Percentiles rank a stretch among this genome's conserved stretches.
These are phyloP conservation scores for Holothuria glaberrima DNA, from an alignment of 35 echinoderm and acorn worm genomes.

Conservation along the genomic window DNA sequence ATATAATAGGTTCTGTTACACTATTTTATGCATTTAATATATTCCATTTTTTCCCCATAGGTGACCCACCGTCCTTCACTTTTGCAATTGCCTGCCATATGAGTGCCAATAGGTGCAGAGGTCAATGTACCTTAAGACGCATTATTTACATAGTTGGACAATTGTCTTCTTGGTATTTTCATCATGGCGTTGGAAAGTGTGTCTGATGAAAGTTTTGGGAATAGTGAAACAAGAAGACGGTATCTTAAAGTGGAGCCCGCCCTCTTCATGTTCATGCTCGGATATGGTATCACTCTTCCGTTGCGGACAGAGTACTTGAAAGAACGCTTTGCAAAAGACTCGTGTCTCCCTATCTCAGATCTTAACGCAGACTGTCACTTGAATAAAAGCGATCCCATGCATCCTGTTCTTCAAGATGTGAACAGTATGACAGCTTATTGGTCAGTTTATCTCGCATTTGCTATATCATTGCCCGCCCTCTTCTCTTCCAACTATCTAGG, in stretches of 20 bases:
- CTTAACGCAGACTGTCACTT: slow-evolving; percentile 28
- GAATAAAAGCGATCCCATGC: slow-evolving; percentile 42
- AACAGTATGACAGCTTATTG: slow-evolving; percentile 50
- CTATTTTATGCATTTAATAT: no score
- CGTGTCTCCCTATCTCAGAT: slow-evolving; percentile 8
- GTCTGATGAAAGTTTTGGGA: no score
- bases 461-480: slow-evolving; percentile 6
- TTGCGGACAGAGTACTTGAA: slow-evolving; percentile 46
- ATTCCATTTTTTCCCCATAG: no score
- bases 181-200: no score
- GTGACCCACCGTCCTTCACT: no score
- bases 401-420: slow-evolving; percentile 12
- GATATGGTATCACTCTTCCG: slow-evolving; percentile 37
- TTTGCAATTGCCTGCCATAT: no score
- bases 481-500: slow-evolving; percentile 47
- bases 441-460: slow-evolving; percentile 43
- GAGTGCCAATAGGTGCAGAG: no score
- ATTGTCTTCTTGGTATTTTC: no score
- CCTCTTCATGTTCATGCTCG: slow-evolving; percentile 58
- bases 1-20: no score
- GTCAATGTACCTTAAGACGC: no score
- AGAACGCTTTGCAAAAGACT: slow-evolving; percentile 12
- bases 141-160: no score
- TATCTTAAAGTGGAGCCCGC: slow-evolving; percentile 33
- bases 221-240: no score